phyloP scores from a whole-genome alignment of 2,888 invertebrate species.

The Disparrhopalites patrizii region DNA sequence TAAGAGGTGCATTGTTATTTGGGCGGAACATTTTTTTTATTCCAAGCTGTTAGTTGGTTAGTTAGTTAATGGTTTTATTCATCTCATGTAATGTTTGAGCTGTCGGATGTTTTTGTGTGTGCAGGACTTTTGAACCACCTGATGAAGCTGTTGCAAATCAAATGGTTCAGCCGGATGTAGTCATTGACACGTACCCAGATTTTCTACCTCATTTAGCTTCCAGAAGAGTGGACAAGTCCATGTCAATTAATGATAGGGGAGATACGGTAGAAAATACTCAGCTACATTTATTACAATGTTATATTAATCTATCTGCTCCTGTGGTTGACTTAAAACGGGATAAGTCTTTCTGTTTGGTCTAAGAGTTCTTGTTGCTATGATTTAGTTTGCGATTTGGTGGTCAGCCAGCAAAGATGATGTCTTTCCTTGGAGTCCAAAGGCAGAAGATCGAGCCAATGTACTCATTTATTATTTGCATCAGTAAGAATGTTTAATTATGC shows the following conservation, averaged over 20 bases:
- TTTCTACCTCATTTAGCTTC: slow-evolving; percentile 39
- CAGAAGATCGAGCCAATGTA: slow-evolving; percentile 44
- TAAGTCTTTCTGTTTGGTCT: background rate
- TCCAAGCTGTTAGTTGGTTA: background rate
- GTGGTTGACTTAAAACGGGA: background rate
- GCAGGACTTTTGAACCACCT: background rate
- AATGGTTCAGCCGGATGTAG: slow-evolving; percentile 38
- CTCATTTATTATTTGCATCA: slow-evolving; percentile 40
- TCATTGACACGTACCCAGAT: slow-evolving; percentile 37
- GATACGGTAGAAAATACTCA: slow-evolving; percentile 29
- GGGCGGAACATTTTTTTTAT: too few relatives aligned
- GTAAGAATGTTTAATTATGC: slow-evolving; percentile 18
- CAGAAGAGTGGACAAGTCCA: slow-evolving; percentile 35
- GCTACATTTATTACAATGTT: background rate
- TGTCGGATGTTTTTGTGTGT: too few relatives aligned
- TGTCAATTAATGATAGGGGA: slow-evolving; percentile 37
- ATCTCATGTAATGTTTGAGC: background rate
- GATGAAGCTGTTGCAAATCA: background rate
- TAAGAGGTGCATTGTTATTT: too few relatives aligned
- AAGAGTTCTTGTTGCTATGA: background rate
- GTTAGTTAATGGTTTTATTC: background rate
- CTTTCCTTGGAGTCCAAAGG: slow-evolving; percentile 46
- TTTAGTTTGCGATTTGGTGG: slow-evolving; percentile 45
- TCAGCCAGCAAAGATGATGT: slow-evolving; percentile 46
- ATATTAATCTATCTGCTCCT: background rate